phyloP scores from a whole-genome alignment of 2,113 vertebrate genomes.

The Serilophus lunatus region DNA sequence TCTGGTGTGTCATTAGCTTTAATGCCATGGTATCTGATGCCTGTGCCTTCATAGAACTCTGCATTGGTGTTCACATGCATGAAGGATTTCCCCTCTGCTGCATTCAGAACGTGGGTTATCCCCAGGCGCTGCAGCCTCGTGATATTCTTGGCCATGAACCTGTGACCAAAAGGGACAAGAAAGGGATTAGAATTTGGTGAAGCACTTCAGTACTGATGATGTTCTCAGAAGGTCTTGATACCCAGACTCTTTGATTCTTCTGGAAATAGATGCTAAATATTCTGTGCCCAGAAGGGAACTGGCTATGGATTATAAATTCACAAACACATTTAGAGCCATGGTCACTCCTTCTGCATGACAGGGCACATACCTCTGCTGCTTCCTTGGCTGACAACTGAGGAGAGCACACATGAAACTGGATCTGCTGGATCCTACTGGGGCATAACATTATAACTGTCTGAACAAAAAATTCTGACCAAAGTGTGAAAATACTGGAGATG shows the following conservation, averaged over 20 bases:
- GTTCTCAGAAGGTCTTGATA: background rate
- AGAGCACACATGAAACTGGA: background rate
- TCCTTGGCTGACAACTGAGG: background rate
- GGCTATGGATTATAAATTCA: background rate
- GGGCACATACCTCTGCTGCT: background rate
- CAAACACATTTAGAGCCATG: background rate
- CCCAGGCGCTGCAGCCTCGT: slow-evolving; percentile 87
- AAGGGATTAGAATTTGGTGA: background rate
- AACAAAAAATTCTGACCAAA: background rate
- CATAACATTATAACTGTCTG: background rate
- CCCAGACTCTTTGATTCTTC: background rate
- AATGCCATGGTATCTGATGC: slow-evolving; percentile 93
- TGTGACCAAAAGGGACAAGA: slow-evolving; percentile 49
- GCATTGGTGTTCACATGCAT: slow-evolving; percentile 97
- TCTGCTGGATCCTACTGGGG: background rate
- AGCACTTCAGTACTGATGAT: background rate
- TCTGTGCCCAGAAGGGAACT: background rate
- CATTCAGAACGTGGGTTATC: slow-evolving; percentile 94
- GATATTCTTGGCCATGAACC: slow-evolving; percentile 93
- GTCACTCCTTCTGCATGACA: background rate
- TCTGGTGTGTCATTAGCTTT: slow-evolving; percentile 91
- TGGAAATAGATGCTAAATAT: background rate
- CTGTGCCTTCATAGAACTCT: slow-evolving; percentile 91
- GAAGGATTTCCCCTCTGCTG: slow-evolving; percentile 95
- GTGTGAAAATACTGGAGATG: background rate